phyloP scores from a whole-genome alignment of 2,888 invertebrate genomes.

The Lochmaea crataegi region DNA sequence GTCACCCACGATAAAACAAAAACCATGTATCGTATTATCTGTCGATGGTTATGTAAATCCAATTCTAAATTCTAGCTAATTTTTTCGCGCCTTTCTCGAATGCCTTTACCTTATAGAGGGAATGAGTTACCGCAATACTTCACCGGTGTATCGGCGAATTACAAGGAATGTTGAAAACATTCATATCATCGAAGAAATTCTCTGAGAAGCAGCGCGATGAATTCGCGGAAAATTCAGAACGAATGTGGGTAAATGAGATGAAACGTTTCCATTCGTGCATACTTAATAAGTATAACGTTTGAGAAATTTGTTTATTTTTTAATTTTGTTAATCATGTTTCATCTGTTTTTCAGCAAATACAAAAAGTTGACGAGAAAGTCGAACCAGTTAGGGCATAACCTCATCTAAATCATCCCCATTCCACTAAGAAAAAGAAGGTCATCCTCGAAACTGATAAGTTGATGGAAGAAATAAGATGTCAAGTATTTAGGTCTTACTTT shows the following conservation, averaged over 20 bases:
- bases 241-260: background rate
- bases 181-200: constrained; percentile 1
- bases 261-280: background rate
- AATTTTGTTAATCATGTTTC: too few species aligned
- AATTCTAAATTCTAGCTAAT: constrained; percentile 35
- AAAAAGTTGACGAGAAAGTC: too few species aligned
- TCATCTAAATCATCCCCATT: too few species aligned
- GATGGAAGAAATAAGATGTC: too few species aligned
- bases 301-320: too few species aligned
- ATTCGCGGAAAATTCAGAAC: background rate
- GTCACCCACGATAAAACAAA: constrained; percentile 33
- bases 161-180: constrained; percentile 10
- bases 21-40: constrained; percentile 34
- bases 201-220: background rate
- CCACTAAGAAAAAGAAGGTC: too few species aligned
- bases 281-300: too few species aligned
- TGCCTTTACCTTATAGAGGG: constrained; percentile 42
- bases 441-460: too few species aligned
- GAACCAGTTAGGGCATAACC: too few species aligned
- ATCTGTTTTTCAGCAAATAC: too few species aligned
- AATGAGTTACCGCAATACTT: constrained; percentile 40
- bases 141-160: constrained; percentile 14
- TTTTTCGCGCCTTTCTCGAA: constrained; percentile 41
- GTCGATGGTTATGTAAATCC: constrained; percentile 33
- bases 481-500: too few species aligned